These are phyloP conservation scores for Cyclargus thomasi DNA, from an alignment of 1,140 invertebrate genomes.

Conservation along the genomic window DNA sequence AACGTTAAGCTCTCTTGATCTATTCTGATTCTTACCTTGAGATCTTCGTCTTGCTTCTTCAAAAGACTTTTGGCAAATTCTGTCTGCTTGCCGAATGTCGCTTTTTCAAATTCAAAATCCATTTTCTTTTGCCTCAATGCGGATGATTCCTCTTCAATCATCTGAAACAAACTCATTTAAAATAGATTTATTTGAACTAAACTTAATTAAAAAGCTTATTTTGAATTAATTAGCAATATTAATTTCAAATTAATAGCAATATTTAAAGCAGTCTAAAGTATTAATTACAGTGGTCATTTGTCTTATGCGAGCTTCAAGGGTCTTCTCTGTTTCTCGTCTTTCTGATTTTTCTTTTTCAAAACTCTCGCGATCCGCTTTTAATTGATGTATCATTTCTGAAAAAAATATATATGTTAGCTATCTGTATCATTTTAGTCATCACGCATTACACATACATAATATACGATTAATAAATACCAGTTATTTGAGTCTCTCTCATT, in stretches of 20 bases:
- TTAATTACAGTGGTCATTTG: constrained; percentile 58
- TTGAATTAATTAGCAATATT: neutral
- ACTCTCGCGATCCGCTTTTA: constrained; percentile 54
- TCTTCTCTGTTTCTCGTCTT: constrained; percentile 50
- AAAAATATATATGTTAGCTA: constrained; percentile 15
- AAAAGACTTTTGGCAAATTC: constrained; percentile 67
- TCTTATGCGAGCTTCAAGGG: constrained; percentile 57
- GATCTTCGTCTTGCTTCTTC: constrained; percentile 65
- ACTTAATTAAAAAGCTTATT: neutral
- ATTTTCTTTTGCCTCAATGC: constrained; percentile 61
- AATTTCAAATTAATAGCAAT: too few relatives aligned
- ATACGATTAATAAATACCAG: constrained; percentile 32
- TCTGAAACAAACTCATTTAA: constrained; percentile 33
- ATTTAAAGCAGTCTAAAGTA: neutral
- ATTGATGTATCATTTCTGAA: constrained; percentile 55
- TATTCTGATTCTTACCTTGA: constrained; percentile 56
- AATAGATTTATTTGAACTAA: neutral
- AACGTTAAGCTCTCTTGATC: neutral
- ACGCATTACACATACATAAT: neutral
- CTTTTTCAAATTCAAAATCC: constrained; percentile 70
- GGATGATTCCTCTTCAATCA: constrained; percentile 64
- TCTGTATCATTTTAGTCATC: neutral
- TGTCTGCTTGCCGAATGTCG: constrained; percentile 64
- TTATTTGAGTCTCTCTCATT: constrained; percentile 51
- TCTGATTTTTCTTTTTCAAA: constrained; percentile 60